phyloP scores from a whole-genome alignment of 2,888 invertebrate genomes.

The Drosophila demipolita region DNA sequence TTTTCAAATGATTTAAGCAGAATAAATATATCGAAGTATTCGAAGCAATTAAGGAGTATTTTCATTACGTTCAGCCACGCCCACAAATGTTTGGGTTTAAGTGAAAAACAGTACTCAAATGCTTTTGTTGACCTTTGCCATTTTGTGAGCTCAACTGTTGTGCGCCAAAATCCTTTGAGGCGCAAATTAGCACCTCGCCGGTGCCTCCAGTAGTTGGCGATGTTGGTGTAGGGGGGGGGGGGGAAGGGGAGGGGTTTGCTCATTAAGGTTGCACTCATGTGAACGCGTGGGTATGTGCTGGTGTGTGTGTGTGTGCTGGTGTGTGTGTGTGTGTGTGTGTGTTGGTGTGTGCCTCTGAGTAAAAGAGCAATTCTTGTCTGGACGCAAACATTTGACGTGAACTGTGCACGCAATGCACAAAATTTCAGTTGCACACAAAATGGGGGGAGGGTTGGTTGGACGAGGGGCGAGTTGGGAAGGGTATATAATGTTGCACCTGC shows the following conservation, averaged over 20 bases:
- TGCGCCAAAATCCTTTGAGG: conserved; percentile 74
- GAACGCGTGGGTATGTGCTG: not conserved
- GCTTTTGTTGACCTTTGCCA: conserved; percentile 54
- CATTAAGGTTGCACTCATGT: conserved; percentile 40
- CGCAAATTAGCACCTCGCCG: conserved; percentile 80
- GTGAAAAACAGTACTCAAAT: conserved; percentile 23
- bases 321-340: conserved; percentile 11
- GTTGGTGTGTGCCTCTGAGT: conserved; percentile 19
- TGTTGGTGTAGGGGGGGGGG: not conserved
- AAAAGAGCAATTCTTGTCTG: conserved; percentile 73
- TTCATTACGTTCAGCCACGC: not conserved
- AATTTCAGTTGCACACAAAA: not conserved
- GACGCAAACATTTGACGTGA: conserved; percentile 67
- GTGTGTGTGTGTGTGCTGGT: conserved; percentile 9
- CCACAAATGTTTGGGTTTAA: conserved; percentile 14
- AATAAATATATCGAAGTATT: not conserved
- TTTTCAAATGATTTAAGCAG: not conserved
- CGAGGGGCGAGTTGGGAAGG: not conserved
- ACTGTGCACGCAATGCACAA: conserved; percentile 58
- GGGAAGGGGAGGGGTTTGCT: conserved; percentile 9
- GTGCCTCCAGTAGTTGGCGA: conserved; percentile 29
- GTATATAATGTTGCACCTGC: conserved; percentile 34
- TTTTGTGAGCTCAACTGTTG: conserved; percentile 27
- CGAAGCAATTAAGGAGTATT: not conserved
- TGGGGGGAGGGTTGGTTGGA: not conserved